Percentiles rank a stretch among this genome's conserved stretches.
phyloP scores from a whole-genome alignment of 2,888 invertebrate genomes.

The Callyntrura sp. region DNA sequence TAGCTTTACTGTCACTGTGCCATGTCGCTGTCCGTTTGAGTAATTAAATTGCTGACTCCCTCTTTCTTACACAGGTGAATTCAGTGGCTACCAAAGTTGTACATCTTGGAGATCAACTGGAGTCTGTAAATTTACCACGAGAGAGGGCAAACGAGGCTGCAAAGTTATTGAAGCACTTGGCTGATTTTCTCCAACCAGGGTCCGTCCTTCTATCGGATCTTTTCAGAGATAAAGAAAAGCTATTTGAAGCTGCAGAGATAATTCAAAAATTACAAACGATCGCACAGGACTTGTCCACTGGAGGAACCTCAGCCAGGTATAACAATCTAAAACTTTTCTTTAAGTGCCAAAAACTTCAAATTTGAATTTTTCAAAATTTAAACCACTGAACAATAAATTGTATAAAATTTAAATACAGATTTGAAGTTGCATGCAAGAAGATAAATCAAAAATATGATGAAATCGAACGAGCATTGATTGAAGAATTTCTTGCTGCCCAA shows the following conservation, averaged over 20 bases:
- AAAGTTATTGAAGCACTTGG: conserved; percentile 95
- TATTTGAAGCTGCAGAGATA: conserved; percentile 98
- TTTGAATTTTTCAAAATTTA: too few species aligned
- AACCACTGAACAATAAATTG: too few species aligned
- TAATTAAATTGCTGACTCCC: too few species aligned
- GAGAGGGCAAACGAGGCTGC: conserved; percentile 98
- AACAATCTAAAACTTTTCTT: too few species aligned
- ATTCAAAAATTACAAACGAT: conserved; percentile 98
- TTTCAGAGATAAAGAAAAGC: conserved; percentile 90
- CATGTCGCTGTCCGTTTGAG: too few species aligned
- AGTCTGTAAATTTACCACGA: conserved; percentile 97
- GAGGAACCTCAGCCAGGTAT: conserved; percentile 89
- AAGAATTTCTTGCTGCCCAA: conserved; percentile 97
- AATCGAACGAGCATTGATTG: conserved; percentile 95
- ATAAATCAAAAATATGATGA: conserved; percentile 96
- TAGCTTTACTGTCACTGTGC: too few species aligned
- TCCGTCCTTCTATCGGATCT: conserved; percentile 92
- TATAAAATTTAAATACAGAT: conserved; percentile 86
- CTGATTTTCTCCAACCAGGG: conserved; percentile 95
- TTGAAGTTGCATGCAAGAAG: conserved; percentile 93
- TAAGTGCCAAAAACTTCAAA: too few species aligned
- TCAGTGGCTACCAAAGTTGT: conserved; percentile 98
- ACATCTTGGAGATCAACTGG: conserved; percentile 99
- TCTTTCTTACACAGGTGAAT: conserved; percentile 88
- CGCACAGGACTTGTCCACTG: conserved; percentile 95